These are phyloP conservation scores for Strix uralensis DNA, from an alignment of 2,113 vertebrate species.

Conservation along the genomic window DNA sequence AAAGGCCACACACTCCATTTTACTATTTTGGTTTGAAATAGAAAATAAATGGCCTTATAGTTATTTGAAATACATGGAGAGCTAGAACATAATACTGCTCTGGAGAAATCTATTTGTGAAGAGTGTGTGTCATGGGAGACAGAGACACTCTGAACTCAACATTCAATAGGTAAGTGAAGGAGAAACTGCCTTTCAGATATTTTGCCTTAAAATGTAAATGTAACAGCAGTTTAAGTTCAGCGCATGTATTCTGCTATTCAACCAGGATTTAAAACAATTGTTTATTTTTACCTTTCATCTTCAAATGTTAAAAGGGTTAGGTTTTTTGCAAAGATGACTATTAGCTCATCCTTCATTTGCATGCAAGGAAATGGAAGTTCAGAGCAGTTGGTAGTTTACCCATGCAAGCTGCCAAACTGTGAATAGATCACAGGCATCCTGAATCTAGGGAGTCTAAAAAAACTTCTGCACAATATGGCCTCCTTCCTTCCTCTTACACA, in stretches of 20 bases:
- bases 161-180: conserved; percentile 34
- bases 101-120: conserved; percentile 27
- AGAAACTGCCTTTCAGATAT: conserved; percentile 29
- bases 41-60: conserved; percentile 47
- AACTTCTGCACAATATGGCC: background rate
- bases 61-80: conserved; percentile 38
- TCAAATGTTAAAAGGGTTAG: background rate
- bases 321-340: background rate
- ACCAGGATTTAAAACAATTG: conserved; percentile 39
- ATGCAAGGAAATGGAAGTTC: conserved; percentile 38
- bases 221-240: conserved; percentile 17
- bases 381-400: background rate
- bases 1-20: conserved; percentile 47
- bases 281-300: conserved; percentile 54
- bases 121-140: background rate
- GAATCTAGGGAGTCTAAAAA: background rate
- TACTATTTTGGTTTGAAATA: conserved; percentile 51
- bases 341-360: background rate
- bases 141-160: conserved; percentile 21
- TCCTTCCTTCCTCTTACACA: background rate
- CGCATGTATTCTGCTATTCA: conserved; percentile 14
- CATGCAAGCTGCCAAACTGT: background rate
- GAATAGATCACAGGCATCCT: conserved; percentile 1
- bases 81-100: conserved; percentile 12
- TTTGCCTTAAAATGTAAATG: conserved; percentile 48